Evolutionary conservation across 2,113 vertebrate genomes (phyloP).

Genomic region (Podocnemis expansa): DNA sequence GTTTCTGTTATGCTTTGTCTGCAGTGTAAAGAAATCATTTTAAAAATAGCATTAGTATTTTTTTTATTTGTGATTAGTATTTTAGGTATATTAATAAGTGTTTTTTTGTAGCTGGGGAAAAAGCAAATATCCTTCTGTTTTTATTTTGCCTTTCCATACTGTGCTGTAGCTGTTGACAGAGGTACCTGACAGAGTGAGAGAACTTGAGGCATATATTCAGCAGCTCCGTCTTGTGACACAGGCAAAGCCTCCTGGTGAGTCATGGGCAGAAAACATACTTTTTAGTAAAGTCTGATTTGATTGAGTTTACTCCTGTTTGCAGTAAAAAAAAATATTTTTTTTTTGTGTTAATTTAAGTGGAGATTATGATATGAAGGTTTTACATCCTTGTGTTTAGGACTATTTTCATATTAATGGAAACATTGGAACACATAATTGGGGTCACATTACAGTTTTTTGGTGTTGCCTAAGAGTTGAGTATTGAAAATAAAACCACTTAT

Average conservation of each 20-base stretch:
- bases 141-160: not conserved
- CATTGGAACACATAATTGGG: not conserved
- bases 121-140: not conserved
- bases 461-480: not conserved
- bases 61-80: not conserved
- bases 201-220: constrained; percentile 79
- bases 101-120: not conserved
- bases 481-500: not conserved
- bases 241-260: constrained; percentile 78
- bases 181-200: constrained; percentile 81
- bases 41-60: not conserved
- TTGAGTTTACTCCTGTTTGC: not conserved
- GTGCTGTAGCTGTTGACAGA: constrained; percentile 81
- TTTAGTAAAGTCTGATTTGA: not conserved
- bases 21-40: not conserved
- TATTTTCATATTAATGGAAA: not conserved
- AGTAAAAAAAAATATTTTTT: not conserved
- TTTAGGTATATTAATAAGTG: not conserved
- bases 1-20: not conserved
- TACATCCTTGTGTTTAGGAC: fast-evolving
- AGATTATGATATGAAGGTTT: not conserved
- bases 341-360: not conserved
- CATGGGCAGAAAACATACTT: not conserved
- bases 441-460: not conserved
- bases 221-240: constrained; percentile 71